These are phyloP conservation scores for Nemoura dubitans DNA, from an alignment of 2,888 invertebrate genomes.

Conservation along the genomic window DNA sequence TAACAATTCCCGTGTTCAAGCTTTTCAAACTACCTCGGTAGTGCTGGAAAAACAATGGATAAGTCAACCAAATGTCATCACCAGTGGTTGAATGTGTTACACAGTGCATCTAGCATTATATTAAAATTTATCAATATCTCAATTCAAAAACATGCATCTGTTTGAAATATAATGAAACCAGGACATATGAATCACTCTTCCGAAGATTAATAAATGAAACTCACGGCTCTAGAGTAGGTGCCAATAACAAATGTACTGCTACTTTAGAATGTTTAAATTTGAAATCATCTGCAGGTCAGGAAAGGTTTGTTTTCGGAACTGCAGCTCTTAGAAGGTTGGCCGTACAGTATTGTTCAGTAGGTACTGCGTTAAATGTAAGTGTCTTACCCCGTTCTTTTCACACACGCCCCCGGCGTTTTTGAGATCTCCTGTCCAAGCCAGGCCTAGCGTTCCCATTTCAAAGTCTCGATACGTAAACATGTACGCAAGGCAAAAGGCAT, in stretches of 20 bases:
- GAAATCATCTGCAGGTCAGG: background rate
- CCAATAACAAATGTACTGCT: background rate
- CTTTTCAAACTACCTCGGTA: constrained; percentile 93
- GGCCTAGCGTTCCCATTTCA: constrained; percentile 93
- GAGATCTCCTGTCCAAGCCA: constrained; percentile 97
- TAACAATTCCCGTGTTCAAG: constrained; percentile 97
- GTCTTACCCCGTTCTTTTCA: constrained; percentile 88
- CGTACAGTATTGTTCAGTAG: background rate
- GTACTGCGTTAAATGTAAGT: background rate
- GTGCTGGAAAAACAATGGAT: constrained; percentile 70
- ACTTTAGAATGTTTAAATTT: background rate
- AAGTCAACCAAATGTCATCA: constrained; percentile 42
- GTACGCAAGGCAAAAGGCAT: constrained; percentile 97
- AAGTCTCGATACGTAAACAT: constrained; percentile 98
- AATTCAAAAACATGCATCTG: background rate
- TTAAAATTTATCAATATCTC: background rate
- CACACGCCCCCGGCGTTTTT: constrained; percentile 98
- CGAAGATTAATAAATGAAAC: background rate
- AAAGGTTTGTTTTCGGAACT: background rate
- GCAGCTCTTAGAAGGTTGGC: background rate
- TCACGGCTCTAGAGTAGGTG: background rate
- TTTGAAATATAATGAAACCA: background rate
- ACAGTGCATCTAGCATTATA: background rate
- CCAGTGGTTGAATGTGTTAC: background rate
- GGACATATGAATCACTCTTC: too few relatives aligned